Conservation (phyloP, 2,797 vertebrate genomes). For the Sebastes hopkinsi region DNA sequence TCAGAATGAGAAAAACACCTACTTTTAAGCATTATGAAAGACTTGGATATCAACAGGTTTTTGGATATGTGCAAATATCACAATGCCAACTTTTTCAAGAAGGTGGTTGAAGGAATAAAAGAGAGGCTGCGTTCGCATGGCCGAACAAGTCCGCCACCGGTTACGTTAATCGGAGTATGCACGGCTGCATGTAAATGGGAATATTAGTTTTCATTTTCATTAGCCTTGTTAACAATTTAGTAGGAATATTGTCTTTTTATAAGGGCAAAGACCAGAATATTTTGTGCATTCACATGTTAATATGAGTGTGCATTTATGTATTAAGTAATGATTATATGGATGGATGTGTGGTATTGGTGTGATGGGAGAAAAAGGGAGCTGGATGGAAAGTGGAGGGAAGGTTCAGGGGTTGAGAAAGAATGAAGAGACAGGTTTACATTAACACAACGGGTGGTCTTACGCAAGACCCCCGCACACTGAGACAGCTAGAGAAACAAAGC, state of each 20-base stretch:
- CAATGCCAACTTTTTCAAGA: too few species aligned
- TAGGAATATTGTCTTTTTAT: not conserved
- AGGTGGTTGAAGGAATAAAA: not conserved
- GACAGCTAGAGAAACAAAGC: slow-evolving; percentile 49
- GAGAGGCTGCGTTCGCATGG: not conserved
- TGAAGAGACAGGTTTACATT: slow-evolving; percentile 54
- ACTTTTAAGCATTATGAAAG: not conserved
- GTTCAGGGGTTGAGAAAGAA: not conserved
- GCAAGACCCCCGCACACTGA: slow-evolving; percentile 30
- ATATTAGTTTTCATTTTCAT: not conserved
- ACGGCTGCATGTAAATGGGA: not conserved
- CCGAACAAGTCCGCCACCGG: too few species aligned
- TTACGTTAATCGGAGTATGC: not conserved
- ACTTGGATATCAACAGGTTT: not conserved
- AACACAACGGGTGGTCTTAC: slow-evolving; percentile 58
- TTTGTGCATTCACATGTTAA: not conserved
- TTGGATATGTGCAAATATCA: too few species aligned
- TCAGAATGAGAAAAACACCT: not conserved
- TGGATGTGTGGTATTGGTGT: not conserved
- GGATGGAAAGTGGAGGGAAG: slow-evolving; percentile 10
- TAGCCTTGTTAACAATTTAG: too few species aligned
- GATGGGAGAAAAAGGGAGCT: not conserved
- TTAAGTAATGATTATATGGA: not conserved
- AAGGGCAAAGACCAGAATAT: not conserved
- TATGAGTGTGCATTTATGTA: not conserved